Evolutionary conservation across 2,797 vertebrate species (phyloP), one percentile per base, ranked within the genome.

Genomic region (Xiphophorus birchmanni): DNA sequence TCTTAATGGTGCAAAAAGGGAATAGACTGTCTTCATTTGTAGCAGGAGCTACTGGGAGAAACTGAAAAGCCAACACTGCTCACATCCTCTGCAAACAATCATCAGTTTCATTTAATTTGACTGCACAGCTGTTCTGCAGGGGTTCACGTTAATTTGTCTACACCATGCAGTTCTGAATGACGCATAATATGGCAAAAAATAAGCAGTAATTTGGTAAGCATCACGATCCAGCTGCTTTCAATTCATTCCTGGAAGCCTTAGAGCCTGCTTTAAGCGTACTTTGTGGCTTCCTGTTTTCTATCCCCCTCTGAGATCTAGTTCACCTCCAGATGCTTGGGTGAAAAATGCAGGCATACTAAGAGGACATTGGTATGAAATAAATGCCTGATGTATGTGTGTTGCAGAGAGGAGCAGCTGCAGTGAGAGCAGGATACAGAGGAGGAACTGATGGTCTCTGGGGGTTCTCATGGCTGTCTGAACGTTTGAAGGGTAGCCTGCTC

Each of bases 401-500:
- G 71, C 74, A 76, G 74, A 67, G 74, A 69, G 45, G 74, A 89
- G 72, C 86, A 79, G 86, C 78, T 80, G 84, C 83, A 90, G 80
- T 75, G 84, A 91, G 87, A 82, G 81, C 80, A 89, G 89, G 85
- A 84, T 89, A 80, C 77, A 90, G 87, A 93, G 89, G 77, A 89
- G 90, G 88, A 87, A 87, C 81, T 75, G 87, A 50, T 79, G 89
- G 83, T 90, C 94, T 93, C 92, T 84, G 83, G 93, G 92, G 93
- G 79, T 76, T 94, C 89, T 89, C 82, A 63, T 87, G 81, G 88
- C 85, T 92, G 91, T 91, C 92, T 94, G 91, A 91, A 77, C 77
- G 84, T 93, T 93, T 94, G 92, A 95, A 95, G 91, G 87, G 89
- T 82, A 91, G 91, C 78, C 86, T 56, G 87, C 85, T 90, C 78